These are phyloP conservation scores for Malthinus flaveolus DNA, from an alignment of 2,888 invertebrate genomes.

Conservation along the genomic window DNA sequence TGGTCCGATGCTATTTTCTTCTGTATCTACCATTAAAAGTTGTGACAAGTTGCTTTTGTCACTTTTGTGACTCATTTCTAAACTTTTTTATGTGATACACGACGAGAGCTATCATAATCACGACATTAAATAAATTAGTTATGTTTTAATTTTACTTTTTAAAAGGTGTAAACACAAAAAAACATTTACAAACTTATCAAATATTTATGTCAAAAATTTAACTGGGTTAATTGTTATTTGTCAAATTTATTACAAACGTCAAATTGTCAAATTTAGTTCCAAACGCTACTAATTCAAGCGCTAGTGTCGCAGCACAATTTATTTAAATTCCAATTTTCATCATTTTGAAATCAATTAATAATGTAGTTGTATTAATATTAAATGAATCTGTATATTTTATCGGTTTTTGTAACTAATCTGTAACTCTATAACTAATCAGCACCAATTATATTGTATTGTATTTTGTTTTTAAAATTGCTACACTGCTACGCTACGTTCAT, in stretches of 20 bases:
- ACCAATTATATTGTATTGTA: too few relatives aligned
- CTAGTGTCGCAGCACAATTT: too few relatives aligned
- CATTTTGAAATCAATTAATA: too few relatives aligned
- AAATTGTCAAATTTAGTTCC: too few relatives aligned
- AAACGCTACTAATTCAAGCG: too few relatives aligned
- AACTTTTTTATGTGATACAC: conserved; percentile 1
- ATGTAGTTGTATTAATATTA: too few relatives aligned
- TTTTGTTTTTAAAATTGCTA: too few relatives aligned
- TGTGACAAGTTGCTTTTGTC: conserved; percentile 53
- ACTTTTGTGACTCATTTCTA: conserved; percentile 53
- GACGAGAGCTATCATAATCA: not conserved
- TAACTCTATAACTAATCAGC: too few relatives aligned
- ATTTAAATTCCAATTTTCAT: too few relatives aligned
- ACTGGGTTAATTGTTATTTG: conserved; percentile 8
- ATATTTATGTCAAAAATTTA: conserved; percentile 3
- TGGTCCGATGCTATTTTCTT: conserved; percentile 44
- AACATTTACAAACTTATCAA: not conserved
- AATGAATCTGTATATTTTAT: too few relatives aligned
- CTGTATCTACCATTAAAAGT: conserved; percentile 52
- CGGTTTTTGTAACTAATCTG: too few relatives aligned
- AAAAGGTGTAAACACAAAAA: not conserved
- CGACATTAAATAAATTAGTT: not conserved
- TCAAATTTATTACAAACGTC: not conserved
- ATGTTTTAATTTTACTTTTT: not conserved
- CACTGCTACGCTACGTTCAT: too few relatives aligned